These are phyloP conservation scores for Lithobates sylvaticus DNA, from an alignment of 2,797 vertebrate species.

Conservation along the genomic window DNA sequence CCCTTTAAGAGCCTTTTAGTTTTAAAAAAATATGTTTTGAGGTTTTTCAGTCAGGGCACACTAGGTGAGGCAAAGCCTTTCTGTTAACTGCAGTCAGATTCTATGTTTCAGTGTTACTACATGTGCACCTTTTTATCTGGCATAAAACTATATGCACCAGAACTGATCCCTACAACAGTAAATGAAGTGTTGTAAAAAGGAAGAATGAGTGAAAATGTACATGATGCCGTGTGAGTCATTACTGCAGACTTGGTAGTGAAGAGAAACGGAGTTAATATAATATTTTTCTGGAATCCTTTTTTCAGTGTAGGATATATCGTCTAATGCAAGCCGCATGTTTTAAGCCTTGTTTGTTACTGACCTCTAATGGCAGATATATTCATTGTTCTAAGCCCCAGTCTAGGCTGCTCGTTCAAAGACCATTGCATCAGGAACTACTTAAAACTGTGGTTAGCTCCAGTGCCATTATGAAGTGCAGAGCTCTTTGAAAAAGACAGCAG, in stretches of 20 bases:
- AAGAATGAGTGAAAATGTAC: constrained; percentile 61
- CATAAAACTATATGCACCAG: constrained; percentile 58
- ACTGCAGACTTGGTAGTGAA: constrained; percentile 38
- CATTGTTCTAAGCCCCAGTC: constrained; percentile 30
- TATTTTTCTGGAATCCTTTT: constrained; percentile 31
- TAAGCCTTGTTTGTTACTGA: constrained; percentile 70
- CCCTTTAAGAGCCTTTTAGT: neutral
- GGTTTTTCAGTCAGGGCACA: constrained; percentile 21
- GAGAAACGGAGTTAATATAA: constrained; percentile 47
- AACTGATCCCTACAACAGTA: constrained; percentile 60
- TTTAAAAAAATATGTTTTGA: neutral
- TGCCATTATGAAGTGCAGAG: constrained; percentile 70
- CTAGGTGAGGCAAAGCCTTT: constrained; percentile 34
- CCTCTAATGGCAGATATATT: constrained; percentile 77
- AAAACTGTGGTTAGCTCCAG: constrained; percentile 72
- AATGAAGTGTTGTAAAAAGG: constrained; percentile 61
- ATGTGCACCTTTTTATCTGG: constrained; percentile 55
- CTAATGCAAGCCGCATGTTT: constrained; percentile 56
- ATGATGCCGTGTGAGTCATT: constrained; percentile 58
- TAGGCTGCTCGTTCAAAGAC: constrained; percentile 37
- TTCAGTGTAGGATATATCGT: constrained; percentile 22
- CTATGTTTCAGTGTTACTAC: constrained; percentile 46
- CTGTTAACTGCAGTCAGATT: constrained; percentile 29
- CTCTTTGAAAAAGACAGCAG: constrained; percentile 76
- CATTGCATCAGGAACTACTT: constrained; percentile 73